Base-by-base conservation (phyloP, 1,140 invertebrate genomes). In the Idris sp. region DNA sequence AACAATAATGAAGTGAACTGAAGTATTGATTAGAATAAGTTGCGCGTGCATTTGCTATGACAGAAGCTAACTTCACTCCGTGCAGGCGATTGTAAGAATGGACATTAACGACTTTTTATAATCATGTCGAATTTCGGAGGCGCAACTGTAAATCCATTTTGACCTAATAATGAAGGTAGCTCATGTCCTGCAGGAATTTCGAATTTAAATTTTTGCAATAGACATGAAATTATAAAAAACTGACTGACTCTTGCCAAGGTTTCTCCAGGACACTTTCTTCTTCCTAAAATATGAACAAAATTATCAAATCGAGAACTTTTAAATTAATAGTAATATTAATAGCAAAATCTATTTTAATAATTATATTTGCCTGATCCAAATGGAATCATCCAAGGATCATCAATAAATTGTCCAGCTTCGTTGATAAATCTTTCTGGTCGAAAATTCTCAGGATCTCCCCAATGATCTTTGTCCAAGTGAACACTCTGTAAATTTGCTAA, bases 381-480 rank as follows among this genome's bases (percentile, higher is more conserved):
- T 7, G 87, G 76, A 4, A 89, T 80, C 3, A 90, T 75, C 81
- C 87, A 86, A 9, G 89, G 83, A 51, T 88, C 85, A 3, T 84
- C 81, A 4, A 87, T 44, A n/a, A 89, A 83, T 18, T 88, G 44
- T 26, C 90, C 89, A 13, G 86, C 73, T 2, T 83, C 65, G 38
- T 89, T 83, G 16, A 92, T 80, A 71, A 91, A 91, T 56, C 90
- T 79, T 71, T 91, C 90, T 0, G 91, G 91, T 25, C 88, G 64
- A 74, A 92, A 92, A 3, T 81, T 73, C 25, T 91, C 85, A 0
- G 91, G 89, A 78, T 92, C 89, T 4, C 86, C 86, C 90, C 90
- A 91, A 43, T 88, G 81, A 22, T 86, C 77, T 40, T 82, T 71
- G 59, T 89, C 88, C 72, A 84, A 77, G 48, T 88, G 84, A n/a